Evolutionary conservation across 2,797 vertebrate species (phyloP).

Genomic region (Limnodromus scolopaceus): DNA sequence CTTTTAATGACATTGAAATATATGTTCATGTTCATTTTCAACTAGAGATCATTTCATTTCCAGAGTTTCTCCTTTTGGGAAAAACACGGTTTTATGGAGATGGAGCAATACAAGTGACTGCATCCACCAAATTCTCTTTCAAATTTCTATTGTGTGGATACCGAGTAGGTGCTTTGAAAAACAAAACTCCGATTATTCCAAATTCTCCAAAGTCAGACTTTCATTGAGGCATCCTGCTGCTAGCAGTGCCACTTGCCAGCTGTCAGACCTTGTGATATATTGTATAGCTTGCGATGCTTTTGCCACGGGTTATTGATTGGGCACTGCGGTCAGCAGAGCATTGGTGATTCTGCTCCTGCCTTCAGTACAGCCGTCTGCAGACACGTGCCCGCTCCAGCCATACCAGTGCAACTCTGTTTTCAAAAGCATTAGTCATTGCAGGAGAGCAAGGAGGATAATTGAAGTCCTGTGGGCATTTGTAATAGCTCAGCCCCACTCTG

Average conservation of each 20-base stretch:
- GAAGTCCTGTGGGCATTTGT: conserved; percentile 45
- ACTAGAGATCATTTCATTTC: background rate
- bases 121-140: background rate
- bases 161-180: background rate
- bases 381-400: background rate
- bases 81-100: background rate
- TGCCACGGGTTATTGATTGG: background rate
- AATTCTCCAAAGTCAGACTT: background rate
- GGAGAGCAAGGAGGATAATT: conserved; percentile 29
- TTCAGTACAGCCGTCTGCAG: conserved; percentile 31
- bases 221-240: background rate
- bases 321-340: background rate
- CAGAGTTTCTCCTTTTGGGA: background rate
- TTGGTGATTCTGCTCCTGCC: conserved; percentile 30
- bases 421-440: conserved; percentile 42
- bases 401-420: background rate
- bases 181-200: background rate
- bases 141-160: background rate
- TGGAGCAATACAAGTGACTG: background rate
- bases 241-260: background rate
- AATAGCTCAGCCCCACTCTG: background rate
- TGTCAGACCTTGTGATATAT: background rate
- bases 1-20: background rate
- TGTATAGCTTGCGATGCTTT: background rate
- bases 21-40: background rate